phyloP scores from a whole-genome alignment of 2,797 vertebrate genomes.

The Pipistrellus nathusii region DNA sequence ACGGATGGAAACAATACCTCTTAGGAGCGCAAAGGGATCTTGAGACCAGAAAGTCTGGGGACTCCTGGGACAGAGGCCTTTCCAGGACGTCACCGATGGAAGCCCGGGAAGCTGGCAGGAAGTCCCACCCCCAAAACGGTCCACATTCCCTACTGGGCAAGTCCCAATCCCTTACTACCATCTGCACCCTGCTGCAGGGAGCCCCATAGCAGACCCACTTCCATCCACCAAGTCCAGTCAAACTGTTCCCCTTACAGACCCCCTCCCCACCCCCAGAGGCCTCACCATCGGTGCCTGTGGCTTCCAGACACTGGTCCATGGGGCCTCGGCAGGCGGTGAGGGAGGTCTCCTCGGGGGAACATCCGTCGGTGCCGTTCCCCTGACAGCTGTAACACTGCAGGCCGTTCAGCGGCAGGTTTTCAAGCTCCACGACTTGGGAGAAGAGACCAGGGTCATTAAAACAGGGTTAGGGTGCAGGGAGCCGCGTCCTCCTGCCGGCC shows the following conservation, averaged over 20 bases:
- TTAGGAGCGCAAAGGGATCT: background rate
- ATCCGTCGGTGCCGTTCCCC: slow-evolving; percentile 64
- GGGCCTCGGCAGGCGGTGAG: slow-evolving; percentile 71
- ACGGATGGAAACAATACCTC: no score
- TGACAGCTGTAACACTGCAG: slow-evolving; percentile 76
- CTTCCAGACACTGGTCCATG: slow-evolving; percentile 72
- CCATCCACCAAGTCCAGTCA: background rate
- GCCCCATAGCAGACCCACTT: background rate
- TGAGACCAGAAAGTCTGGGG: background rate
- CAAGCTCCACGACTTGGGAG: slow-evolving; percentile 63
- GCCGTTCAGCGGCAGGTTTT: slow-evolving; percentile 63
- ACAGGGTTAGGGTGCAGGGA: accelerated
- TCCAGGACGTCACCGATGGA: background rate
- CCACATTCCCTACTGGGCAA: background rate
- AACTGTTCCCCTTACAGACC: background rate
- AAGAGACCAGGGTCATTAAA: background rate
- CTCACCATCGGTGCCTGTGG: slow-evolving; percentile 66
- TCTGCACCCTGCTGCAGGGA: background rate
- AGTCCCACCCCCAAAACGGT: background rate
- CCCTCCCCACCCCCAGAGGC: background rate
- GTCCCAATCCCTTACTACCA: background rate
- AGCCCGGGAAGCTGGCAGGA: background rate
- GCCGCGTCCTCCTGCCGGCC: background rate
- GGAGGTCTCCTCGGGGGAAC: slow-evolving; percentile 4
- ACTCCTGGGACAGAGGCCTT: background rate